Percentiles rank a stretch among this genome's conserved stretches.
Evolutionary conservation across 2,888 invertebrate genomes (phyloP).

Genomic region (Tipula confusa): DNA sequence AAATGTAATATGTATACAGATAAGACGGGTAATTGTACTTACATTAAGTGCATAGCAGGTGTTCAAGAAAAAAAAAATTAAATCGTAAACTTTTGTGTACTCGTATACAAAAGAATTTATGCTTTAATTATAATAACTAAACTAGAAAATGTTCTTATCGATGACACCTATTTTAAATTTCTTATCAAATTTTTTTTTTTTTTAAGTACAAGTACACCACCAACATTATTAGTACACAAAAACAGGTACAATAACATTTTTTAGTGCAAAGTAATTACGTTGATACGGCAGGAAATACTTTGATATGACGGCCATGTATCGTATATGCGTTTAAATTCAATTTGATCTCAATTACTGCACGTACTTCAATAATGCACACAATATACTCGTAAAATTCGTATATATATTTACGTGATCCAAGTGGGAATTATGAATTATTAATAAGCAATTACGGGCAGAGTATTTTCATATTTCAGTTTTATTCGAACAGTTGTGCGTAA

Average conservation of each 20-base stretch:
- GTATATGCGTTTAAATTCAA: neutral
- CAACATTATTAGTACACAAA: neutral
- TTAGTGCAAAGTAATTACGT: neutral
- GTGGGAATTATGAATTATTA: conserved; percentile 20
- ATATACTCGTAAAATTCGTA: neutral
- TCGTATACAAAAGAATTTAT: neutral
- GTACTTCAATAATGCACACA: too few species aligned
- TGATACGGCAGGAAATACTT: neutral
- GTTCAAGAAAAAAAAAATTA: neutral
- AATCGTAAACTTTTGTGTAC: neutral
- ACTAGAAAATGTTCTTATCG: neutral
- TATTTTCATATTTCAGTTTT: too few species aligned
- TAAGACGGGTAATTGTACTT: conserved; percentile 4
- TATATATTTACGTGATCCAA: neutral
- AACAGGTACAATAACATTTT: neutral
- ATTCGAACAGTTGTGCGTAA: conserved; percentile 5
- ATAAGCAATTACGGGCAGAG: neutral
- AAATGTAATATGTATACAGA: too few species aligned
- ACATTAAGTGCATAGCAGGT: neutral
- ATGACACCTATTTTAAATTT: conserved; percentile 3
- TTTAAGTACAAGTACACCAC: neutral
- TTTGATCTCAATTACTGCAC: conserved; percentile 20
- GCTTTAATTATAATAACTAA: neutral
- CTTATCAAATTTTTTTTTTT: too few species aligned
- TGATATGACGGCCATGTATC: neutral